Evolutionary conservation across 2,888 invertebrate species (phyloP).

Genomic region (Ichneumoninae sp.): DNA sequence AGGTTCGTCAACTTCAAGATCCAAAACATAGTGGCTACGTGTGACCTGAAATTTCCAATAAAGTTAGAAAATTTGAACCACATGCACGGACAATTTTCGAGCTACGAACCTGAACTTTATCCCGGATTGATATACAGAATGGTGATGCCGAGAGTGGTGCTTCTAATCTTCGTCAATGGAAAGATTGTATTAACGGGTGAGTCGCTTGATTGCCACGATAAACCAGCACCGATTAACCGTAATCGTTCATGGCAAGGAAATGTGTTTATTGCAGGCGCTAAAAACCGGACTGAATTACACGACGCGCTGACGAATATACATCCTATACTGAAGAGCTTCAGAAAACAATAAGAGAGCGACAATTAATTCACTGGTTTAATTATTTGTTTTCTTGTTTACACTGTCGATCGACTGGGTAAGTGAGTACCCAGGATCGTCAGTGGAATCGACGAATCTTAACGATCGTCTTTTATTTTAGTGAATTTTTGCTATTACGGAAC

Average conservation of each 20-base stretch:
- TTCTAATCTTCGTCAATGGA: conserved; percentile 99
- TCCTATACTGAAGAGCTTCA: conserved; percentile 96
- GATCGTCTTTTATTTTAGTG: neutral
- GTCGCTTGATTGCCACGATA: conserved; percentile 25
- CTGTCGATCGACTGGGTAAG: conserved; percentile 3
- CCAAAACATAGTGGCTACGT: conserved; percentile 90
- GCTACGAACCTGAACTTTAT: conserved; percentile 99
- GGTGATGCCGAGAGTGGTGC: conserved; percentile 97
- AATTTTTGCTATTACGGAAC: neutral
- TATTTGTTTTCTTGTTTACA: neutral
- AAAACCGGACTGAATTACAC: conserved; percentile 95
- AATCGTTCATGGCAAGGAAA: neutral
- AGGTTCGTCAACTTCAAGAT: conserved; percentile 92
- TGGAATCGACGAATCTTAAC: neutral
- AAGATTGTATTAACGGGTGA: conserved; percentile 94
- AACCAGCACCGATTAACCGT: neutral
- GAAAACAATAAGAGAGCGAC: conserved; percentile 88
- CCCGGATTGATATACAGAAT: conserved; percentile 99
- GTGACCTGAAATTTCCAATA: conserved; percentile 90
- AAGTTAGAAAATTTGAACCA: conserved; percentile 90
- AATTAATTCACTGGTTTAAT: conserved; percentile 24
- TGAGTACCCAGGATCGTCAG: neutral
- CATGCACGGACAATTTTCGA: conserved; percentile 92
- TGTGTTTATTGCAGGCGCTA: conserved; percentile 89
- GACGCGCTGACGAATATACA: conserved; percentile 98